phyloP scores from a whole-genome alignment of 1,140 invertebrate species.

The Polypedilum pembai region DNA sequence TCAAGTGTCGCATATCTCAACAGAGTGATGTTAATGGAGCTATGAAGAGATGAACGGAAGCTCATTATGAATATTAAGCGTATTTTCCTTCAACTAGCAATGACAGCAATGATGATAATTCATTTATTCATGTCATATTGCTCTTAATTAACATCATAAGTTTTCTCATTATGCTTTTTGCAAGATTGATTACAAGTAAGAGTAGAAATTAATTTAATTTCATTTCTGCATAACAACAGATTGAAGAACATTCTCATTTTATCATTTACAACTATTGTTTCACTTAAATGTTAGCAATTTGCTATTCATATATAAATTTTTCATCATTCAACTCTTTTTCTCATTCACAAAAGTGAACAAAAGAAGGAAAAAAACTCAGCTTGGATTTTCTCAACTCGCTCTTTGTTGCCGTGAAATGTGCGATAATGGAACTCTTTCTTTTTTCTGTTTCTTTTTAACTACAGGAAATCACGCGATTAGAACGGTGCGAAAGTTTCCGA shows the following conservation, averaged over 20 bases:
- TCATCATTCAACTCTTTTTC: background rate
- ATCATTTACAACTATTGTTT: too few relatives aligned
- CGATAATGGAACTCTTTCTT: background rate
- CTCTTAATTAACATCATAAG: too few relatives aligned
- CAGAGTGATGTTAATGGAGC: background rate
- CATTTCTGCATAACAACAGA: too few relatives aligned
- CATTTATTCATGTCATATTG: too few relatives aligned
- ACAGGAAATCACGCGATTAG: constrained; percentile 45
- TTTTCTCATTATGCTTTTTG: too few relatives aligned
- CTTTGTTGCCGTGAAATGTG: background rate
- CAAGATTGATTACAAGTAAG: too few relatives aligned
- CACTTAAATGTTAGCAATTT: too few relatives aligned
- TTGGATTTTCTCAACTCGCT: background rate
- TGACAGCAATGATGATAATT: too few relatives aligned
- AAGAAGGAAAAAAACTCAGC: background rate
- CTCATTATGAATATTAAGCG: background rate
- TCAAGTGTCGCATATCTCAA: background rate
- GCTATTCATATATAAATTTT: too few relatives aligned
- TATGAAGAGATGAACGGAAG: background rate
- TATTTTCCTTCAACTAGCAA: background rate
- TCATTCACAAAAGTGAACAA: background rate
- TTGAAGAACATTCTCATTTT: too few relatives aligned
- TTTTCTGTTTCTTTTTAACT: background rate
- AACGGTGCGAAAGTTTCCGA: constrained; percentile 44
- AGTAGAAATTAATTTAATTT: too few relatives aligned